phyloP scores from a whole-genome alignment of 2,797 vertebrate genomes.

The Lepilemur septentrionalis region DNA sequence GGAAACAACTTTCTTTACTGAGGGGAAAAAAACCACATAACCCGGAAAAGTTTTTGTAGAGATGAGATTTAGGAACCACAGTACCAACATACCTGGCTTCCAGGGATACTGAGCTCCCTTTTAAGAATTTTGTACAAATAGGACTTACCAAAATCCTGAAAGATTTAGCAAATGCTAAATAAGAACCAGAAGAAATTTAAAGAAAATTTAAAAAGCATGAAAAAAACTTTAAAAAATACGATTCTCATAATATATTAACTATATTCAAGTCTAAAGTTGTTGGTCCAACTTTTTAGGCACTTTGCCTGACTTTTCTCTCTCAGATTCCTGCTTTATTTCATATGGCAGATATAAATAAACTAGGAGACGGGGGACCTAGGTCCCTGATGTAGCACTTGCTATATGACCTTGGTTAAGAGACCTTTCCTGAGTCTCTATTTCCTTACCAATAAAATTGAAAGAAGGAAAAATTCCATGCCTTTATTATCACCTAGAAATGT shows the following conservation, averaged over 20 bases:
- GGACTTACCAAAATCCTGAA: background rate
- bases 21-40: background rate
- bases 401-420: background rate
- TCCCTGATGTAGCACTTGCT: background rate
- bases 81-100: background rate
- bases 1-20: slow-evolving; percentile 25
- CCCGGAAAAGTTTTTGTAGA: background rate
- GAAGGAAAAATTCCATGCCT: background rate
- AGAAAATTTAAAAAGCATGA: slow-evolving; percentile 29
- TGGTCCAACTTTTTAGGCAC: background rate
- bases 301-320: background rate
- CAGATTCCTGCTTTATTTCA: background rate
- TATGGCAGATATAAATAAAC: background rate
- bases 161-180: background rate
- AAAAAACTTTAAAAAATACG: background rate
- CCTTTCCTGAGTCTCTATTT: background rate
- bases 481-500: slow-evolving; percentile 15
- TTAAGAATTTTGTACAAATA: background rate
- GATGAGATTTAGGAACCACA: background rate
- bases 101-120: background rate
- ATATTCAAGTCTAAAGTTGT: background rate
- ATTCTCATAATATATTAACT: background rate
- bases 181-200: background rate
- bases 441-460: slow-evolving; percentile 22
- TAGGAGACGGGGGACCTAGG: background rate